A percentile compares a stretch with the other conserved stretches of the same genome.
Conservation (phyloP, 1,140 invertebrate species). For the Papilio glaucus region DNA sequence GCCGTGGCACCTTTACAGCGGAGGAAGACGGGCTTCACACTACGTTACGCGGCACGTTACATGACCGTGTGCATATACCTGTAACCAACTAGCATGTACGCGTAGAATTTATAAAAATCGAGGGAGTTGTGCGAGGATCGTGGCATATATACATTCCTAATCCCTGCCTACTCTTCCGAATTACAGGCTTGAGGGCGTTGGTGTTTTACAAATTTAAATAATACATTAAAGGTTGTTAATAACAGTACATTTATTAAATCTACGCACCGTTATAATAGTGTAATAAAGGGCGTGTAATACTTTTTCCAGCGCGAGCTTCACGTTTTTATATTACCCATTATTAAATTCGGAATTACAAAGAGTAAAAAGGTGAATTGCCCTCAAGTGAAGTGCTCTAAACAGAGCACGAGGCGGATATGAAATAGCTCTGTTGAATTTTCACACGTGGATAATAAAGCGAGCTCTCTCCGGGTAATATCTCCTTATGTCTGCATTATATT, state of each 20-base stretch:
- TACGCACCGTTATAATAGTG: not conserved
- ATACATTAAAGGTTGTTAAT: too few species aligned
- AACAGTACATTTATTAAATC: not conserved
- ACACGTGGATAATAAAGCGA: conserved; percentile 18
- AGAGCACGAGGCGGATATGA: conserved; percentile 1
- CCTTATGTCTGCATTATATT: conserved; percentile 16
- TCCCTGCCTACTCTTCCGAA: too few species aligned
- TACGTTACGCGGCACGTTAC: too few species aligned
- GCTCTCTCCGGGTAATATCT: not conserved
- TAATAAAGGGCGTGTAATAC: not conserved
- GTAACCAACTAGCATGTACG: too few species aligned
- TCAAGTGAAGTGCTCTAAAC: conserved; percentile 9
- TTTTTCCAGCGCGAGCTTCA: not conserved
- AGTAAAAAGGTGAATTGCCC: conserved; percentile 19
- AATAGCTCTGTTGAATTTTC: conserved; percentile 23
- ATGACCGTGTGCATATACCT: too few species aligned
- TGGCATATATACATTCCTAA: too few species aligned
- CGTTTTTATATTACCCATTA: not conserved
- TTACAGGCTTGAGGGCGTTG: too few species aligned
- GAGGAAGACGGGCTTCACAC: too few species aligned
- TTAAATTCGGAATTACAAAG: conserved; percentile 19
- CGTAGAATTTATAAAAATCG: too few species aligned
- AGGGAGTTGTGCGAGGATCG: too few species aligned
- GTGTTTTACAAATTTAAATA: too few species aligned
- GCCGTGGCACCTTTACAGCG: too few species aligned